Percentiles rank a stretch among this genome's conserved stretches.
Evolutionary conservation across 2,113 vertebrate species (phyloP).

Genomic region (Thunnus maccoyii): DNA sequence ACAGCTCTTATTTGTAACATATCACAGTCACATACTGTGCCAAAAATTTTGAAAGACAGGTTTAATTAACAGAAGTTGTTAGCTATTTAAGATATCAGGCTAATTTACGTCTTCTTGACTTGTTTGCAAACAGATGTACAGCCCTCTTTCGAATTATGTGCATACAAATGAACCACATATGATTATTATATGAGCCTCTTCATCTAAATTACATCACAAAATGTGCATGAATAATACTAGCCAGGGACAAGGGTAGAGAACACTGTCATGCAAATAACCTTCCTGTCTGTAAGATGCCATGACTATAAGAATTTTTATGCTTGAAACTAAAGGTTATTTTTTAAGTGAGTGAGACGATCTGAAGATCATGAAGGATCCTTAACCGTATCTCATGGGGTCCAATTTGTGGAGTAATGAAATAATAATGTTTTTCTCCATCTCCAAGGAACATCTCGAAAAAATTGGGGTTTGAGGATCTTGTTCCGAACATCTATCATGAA

Average conservation of each 20-base stretch:
- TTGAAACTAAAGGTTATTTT: conserved; percentile 13
- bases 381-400: conserved; percentile 46
- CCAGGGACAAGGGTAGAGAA: neutral
- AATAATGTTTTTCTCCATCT: conserved; percentile 36
- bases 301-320: neutral
- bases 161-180: conserved; percentile 32
- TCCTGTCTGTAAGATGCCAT: neutral
- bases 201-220: conserved; percentile 44
- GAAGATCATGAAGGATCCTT: conserved; percentile 13
- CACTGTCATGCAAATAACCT: neutral
- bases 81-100: neutral
- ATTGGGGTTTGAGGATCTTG: neutral
- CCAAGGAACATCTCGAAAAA: neutral
- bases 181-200: conserved; percentile 29
- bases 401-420: conserved; percentile 60
- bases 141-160: conserved; percentile 3
- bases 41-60: conserved; percentile 1
- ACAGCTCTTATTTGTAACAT: conserved; percentile 18
- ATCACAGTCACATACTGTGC: neutral
- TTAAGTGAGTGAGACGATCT: neutral
- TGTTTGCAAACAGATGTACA: conserved; percentile 19
- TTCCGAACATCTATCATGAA: conserved; percentile 10
- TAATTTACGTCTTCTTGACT: conserved; percentile 2
- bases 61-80: conserved; percentile 23
- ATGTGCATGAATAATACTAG: conserved; percentile 7